Evolutionary conservation across 2,888 invertebrate genomes (phyloP), one percentile per base, ranked within the genome.

Genomic region (Limnephilus lunatus): DNA sequence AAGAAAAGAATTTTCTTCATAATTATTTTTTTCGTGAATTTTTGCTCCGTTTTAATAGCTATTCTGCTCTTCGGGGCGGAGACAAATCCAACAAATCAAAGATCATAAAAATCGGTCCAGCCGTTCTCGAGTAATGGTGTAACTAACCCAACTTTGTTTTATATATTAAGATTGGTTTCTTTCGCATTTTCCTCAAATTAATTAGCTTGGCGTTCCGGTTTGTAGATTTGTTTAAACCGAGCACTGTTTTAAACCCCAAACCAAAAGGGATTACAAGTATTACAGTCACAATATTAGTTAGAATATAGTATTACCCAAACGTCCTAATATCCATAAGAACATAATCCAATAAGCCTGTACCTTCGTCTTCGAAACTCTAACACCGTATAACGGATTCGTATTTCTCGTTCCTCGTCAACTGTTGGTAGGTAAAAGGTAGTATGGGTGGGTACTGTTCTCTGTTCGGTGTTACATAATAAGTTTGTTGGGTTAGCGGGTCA

Each of bases 301-400:
- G 39, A 25, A 35, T 83, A 83, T 68, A 68, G 9, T 68, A 68
- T n/a, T 68, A 68, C 68, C 25, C n/a, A 68, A 68, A 68, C n/a
- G 1, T 68, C 68, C 83, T 83, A 83, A 83, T 83, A 19, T 2
- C 83, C 83, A 3, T 35, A 32, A 35, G 39, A 83, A 25, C 83
- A 83, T 83, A 83, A 83, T 83, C 83, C 83, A 83, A 83, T 83
- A 35, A 83, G 83, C 83, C 83, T 35, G 11, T 39, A 39, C 83
- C 39, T 83, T 83, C 83, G 68, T 9, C 68, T 68, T 68, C 68
- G n/a, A n/a, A 68, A 25, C 68, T 68, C 68, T 68, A 68, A 68
- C 25, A 25, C 68, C 68, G 68, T 68, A n/a, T 68, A 68, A 68
- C 68, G 68, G 68, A 68, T 68, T 68, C 68, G 68, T 68, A 68